Evolutionary conservation across 2,797 vertebrate species (phyloP), one percentile per base, ranked within the genome.

Genomic region (Gymnoscopelus braueri): DNA sequence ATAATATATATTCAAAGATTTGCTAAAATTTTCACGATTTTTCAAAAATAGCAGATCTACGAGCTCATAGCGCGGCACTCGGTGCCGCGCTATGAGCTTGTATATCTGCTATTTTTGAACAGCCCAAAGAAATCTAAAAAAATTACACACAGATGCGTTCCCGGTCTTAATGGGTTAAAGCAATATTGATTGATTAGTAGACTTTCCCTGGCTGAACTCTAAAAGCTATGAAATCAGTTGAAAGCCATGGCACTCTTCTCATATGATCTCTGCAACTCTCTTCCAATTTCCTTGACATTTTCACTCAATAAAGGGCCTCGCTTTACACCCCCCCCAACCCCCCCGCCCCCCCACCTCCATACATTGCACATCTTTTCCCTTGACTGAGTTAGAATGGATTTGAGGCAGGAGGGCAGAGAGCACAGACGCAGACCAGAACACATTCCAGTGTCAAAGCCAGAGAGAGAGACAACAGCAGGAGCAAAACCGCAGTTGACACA

Each of bases 171-270:
- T 19, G 19, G 19, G 19, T 19, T 19, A 83, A 56, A 57, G 65
- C 39, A 83, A 75, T 78, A 88, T 85, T 77, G 82, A 90, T 91
- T 86, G 82, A 80, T 88, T 81, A 72, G 81, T 69, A 69, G 74
- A 78, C 76, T 85, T 80, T 79, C 80, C 84, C 75, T 70, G 76
- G 73, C 77, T 78, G 62, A 69, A 63, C 65, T 77, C 73, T 83
- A 67, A 86, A 81, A 80, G 83, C 79, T 67, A 65, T 75, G 69
- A 77, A 85, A 84, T 63, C 82, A 70, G 70, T 74, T 84, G 67
- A 83, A 87, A 87, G 65, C 64, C 65, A 73, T 77, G 60, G 83
- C 64, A 55, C 84, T 83, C 72, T 69, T 64, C 67, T 50, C 60
- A 57, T 60, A 39, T 48, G 58, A 12, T 72, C 74, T 70, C 62